Percentiles rank a stretch among this genome's conserved stretches.
Evolutionary conservation across 2,113 vertebrate genomes (phyloP).

Genomic region (Syngnathoides biaculeatus): DNA sequence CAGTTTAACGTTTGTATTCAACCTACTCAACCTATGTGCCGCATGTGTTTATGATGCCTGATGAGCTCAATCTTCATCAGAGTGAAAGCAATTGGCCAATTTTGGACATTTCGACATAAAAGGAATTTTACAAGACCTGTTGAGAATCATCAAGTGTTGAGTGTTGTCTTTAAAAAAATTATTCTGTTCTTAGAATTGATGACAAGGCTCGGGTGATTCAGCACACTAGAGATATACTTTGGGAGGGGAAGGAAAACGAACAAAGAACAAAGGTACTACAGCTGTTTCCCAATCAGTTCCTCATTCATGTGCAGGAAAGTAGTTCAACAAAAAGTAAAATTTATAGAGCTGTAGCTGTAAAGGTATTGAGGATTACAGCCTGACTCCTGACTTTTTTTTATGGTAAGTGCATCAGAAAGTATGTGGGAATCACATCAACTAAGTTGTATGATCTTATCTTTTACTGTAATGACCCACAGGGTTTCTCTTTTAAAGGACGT

Average conservation of each 20-base stretch:
- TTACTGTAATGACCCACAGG: too few species aligned
- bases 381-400: too few species aligned
- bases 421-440: too few species aligned
- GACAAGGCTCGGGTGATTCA: conserved; percentile 1
- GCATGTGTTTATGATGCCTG: not conserved
- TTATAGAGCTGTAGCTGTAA: too few species aligned
- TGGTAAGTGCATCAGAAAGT: too few species aligned
- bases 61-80: not conserved
- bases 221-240: not conserved
- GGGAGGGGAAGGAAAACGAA: not conserved
- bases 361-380: too few species aligned
- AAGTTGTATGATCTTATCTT: too few species aligned
- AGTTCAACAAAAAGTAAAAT: not conserved
- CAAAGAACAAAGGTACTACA: not conserved
- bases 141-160: not conserved
- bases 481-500: too few species aligned
- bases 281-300: conserved; percentile 1
- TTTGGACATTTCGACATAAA: not conserved
- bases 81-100: not conserved
- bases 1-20: too few species aligned
- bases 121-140: not conserved
- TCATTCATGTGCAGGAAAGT: not conserved
- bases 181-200: not conserved
- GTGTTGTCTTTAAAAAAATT: not conserved
- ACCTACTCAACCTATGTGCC: too few species aligned